These are phyloP conservation scores for Ferrisia virgata DNA, from an alignment of 2,888 invertebrate species.

Conservation along the genomic window DNA sequence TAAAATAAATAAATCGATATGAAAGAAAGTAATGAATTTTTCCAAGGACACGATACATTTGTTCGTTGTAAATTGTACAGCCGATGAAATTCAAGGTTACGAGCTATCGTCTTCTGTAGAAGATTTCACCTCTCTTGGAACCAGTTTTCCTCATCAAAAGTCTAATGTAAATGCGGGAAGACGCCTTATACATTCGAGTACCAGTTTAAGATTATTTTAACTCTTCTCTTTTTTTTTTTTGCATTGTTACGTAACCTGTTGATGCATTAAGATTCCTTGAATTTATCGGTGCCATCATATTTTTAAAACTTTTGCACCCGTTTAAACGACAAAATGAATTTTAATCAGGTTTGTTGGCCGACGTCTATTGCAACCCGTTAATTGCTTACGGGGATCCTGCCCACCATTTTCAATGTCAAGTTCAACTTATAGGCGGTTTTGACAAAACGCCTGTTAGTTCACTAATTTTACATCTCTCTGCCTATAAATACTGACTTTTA, in stretches of 20 bases:
- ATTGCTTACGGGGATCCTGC: not conserved
- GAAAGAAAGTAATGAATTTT: slow-evolving; percentile 37
- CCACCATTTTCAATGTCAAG: slow-evolving; percentile 40
- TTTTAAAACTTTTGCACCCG: slow-evolving; percentile 39
- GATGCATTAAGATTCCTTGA: slow-evolving; percentile 36
- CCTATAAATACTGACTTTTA: slow-evolving; percentile 41
- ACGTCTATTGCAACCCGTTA: slow-evolving; percentile 41
- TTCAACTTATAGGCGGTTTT: slow-evolving; percentile 35
- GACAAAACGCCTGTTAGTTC: not conserved
- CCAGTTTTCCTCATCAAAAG: slow-evolving; percentile 41
- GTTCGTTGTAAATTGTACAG: not conserved
- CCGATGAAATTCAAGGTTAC: slow-evolving; percentile 38
- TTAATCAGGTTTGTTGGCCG: slow-evolving; percentile 42
- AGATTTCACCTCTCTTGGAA: slow-evolving; percentile 12
- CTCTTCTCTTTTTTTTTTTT: slow-evolving; percentile 32
- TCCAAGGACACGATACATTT: not conserved
- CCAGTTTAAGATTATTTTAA: slow-evolving; percentile 12
- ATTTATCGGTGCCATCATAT: slow-evolving; percentile 25
- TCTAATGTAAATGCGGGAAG: slow-evolving; percentile 35
- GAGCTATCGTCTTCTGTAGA: not conserved
- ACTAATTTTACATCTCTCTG: slow-evolving; percentile 15
- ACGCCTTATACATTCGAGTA: slow-evolving; percentile 35
- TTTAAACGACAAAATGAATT: not conserved
- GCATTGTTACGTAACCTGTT: slow-evolving; percentile 33
- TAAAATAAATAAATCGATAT: not conserved